These are phyloP conservation scores for Kryptolebias ocellatus DNA, from an alignment of 2,797 vertebrate species.

Conservation along the genomic window DNA sequence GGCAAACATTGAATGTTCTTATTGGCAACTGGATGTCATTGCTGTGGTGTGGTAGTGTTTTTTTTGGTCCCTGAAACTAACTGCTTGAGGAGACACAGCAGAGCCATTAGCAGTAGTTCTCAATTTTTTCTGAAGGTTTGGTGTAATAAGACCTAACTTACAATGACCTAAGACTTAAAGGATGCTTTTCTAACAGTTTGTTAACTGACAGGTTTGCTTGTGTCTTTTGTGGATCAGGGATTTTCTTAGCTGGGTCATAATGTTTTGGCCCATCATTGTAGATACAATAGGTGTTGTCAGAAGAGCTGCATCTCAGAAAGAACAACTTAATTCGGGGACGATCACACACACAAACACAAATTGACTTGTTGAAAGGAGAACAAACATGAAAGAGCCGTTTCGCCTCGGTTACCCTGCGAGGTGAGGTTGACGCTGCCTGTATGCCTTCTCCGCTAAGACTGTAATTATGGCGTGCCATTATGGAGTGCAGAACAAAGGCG, in stretches of 20 bases:
- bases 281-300: neutral
- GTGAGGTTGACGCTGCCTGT: conserved; percentile 58
- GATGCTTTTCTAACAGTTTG: too few relatives aligned
- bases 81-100: too few relatives aligned
- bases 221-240: neutral
- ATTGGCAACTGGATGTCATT: too few relatives aligned
- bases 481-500: conserved; percentile 75
- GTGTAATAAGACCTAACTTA: too few relatives aligned
- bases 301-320: too few relatives aligned
- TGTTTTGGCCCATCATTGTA: neutral
- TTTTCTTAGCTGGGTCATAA: neutral
- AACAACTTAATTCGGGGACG: neutral
- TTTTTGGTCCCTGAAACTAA: too few relatives aligned
- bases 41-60: too few relatives aligned
- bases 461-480: conserved; percentile 81
- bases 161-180: too few relatives aligned
- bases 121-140: too few relatives aligned
- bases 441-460: conserved; percentile 63
- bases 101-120: too few relatives aligned
- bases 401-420: conserved; percentile 36
- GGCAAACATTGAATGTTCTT: too few relatives aligned
- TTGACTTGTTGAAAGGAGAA: neutral
- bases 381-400: conserved; percentile 7
- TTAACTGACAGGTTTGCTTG: neutral
- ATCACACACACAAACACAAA: conserved; percentile 6